These are phyloP conservation scores for Thaleichthys pacificus DNA, from an alignment of 2,797 vertebrate genomes.

Conservation along the genomic window DNA sequence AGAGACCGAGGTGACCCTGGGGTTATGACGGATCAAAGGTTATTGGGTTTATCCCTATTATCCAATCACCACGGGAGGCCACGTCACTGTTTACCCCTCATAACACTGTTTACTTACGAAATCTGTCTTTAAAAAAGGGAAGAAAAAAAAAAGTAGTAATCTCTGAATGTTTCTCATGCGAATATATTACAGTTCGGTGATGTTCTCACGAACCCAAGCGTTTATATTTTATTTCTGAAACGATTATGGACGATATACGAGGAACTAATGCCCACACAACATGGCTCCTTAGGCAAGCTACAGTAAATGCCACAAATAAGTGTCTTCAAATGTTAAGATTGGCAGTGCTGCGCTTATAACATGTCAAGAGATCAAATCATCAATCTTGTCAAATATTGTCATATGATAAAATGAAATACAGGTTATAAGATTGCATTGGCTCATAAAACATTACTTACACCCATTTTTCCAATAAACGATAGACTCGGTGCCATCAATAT, in stretches of 20 bases:
- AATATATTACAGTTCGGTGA: neutral
- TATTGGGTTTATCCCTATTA: constrained; percentile 66
- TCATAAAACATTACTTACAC: constrained; percentile 77
- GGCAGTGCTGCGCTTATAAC: constrained; percentile 69
- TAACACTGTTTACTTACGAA: neutral
- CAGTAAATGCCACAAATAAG: constrained; percentile 71
- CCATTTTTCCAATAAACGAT: constrained; percentile 79
- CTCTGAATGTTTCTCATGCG: neutral
- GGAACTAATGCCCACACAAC: neutral
- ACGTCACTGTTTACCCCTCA: neutral
- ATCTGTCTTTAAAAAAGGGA: neutral
- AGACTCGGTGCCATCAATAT: constrained; percentile 78
- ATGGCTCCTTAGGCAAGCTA: constrained; percentile 35
- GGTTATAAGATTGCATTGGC: constrained; percentile 71
- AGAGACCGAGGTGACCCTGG: constrained; percentile 57
- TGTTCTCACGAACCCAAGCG: neutral
- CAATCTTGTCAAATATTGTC: constrained; percentile 75
- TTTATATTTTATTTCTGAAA: too few species aligned
- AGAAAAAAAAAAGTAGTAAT: neutral
- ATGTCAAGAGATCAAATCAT: constrained; percentile 74
- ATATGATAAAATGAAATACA: constrained; percentile 70
- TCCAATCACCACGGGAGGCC: constrained; percentile 41
- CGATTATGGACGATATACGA: too few species aligned
- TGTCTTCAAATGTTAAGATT: constrained; percentile 60
- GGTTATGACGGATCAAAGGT: constrained; percentile 68